phyloP scores from a whole-genome alignment of 2,113 vertebrate genomes.

The Nyctibius bracteatus region DNA sequence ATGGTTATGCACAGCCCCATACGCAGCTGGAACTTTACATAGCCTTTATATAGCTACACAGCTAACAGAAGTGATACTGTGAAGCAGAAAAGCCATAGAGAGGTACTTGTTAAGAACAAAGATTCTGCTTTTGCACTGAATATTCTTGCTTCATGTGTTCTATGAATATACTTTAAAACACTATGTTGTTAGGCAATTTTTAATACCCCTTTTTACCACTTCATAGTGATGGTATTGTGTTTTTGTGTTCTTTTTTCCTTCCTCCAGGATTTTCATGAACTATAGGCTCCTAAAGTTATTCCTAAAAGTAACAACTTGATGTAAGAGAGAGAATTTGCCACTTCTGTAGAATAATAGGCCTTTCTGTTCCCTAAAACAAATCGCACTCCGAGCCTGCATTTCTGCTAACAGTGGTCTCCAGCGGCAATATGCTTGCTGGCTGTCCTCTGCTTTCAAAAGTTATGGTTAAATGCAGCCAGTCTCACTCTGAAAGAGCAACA shows the following conservation, averaged over 20 bases:
- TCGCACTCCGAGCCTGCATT: neutral
- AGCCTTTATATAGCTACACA: neutral
- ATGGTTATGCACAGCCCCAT: neutral
- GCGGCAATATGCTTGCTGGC: neutral
- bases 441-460: neutral
- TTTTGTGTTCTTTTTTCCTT: neutral
- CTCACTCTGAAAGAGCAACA: neutral
- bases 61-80: neutral
- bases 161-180: neutral
- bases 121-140: neutral
- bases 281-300: neutral
- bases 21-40: neutral
- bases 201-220: neutral
- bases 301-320: neutral
- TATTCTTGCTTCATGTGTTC: neutral
- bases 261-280: neutral
- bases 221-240: neutral
- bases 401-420: neutral
- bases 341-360: neutral
- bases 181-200: neutral
- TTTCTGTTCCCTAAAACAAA: neutral
- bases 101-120: slow-evolving; percentile 1
- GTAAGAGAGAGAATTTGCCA: neutral
- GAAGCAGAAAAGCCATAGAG: neutral
- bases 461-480: neutral